These are phyloP conservation scores for Danio albolineatus DNA, from an alignment of 2,797 vertebrate species.

Conservation along the genomic window DNA sequence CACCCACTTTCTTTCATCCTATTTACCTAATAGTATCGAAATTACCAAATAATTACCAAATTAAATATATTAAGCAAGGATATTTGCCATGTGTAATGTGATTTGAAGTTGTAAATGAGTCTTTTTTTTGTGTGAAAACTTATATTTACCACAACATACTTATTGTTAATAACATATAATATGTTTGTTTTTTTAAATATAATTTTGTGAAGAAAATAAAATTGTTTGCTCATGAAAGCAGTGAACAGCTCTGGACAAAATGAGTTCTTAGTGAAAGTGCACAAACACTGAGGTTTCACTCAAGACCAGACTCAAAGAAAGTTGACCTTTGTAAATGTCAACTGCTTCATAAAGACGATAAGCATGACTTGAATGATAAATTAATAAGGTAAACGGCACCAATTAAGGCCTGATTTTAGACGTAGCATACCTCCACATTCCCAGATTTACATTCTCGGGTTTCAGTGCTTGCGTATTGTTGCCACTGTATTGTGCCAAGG, in stretches of 20 bases:
- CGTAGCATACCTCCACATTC: background rate
- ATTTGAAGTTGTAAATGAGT: background rate
- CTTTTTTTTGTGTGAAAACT: too few relatives aligned
- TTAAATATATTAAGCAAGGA: too few relatives aligned
- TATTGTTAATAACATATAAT: too few relatives aligned
- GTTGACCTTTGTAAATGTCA: slow-evolving; percentile 42
- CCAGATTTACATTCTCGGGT: background rate
- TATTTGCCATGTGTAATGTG: background rate
- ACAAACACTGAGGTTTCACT: slow-evolving; percentile 26
- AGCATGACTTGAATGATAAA: slow-evolving; percentile 30
- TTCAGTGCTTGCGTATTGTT: slow-evolving; percentile 6
- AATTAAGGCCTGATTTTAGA: slow-evolving; percentile 8
- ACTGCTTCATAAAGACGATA: slow-evolving; percentile 19
- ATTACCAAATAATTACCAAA: too few relatives aligned
- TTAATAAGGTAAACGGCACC: background rate
- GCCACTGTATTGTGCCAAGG: background rate
- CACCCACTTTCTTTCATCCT: too few relatives aligned
- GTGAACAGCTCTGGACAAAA: background rate
- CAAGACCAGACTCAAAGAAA: slow-evolving; percentile 17
- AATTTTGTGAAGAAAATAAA: background rate
- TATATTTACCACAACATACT: too few relatives aligned
- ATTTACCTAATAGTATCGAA: too few relatives aligned
- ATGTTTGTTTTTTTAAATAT: too few relatives aligned
- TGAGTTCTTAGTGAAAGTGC: slow-evolving; percentile 23
- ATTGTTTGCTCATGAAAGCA: background rate